phyloP scores from a whole-genome alignment of 2,113 vertebrate genomes.

The Hystrix brachyura region DNA sequence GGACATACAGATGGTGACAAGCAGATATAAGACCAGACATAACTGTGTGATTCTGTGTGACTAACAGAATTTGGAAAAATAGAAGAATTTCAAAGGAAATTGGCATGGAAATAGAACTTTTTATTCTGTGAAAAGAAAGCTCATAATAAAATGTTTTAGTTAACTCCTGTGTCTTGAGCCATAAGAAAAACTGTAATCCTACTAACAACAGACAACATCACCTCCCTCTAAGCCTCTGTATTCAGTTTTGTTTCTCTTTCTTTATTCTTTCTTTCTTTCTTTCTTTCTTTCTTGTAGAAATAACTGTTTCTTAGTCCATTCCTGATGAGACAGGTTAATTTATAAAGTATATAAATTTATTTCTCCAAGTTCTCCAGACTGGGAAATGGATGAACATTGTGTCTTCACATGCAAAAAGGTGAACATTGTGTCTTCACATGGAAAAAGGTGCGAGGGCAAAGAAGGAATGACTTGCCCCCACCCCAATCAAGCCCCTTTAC shows the following conservation, averaged over 20 bases:
- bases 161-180: slow-evolving; percentile 34
- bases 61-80: slow-evolving; percentile 63
- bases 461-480: not conserved
- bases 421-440: not conserved
- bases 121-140: slow-evolving; percentile 33
- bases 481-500: not conserved
- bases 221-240: not conserved
- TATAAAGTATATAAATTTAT: not conserved
- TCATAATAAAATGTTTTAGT: slow-evolving; percentile 49
- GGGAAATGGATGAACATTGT: not conserved
- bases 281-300: not conserved
- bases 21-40: slow-evolving; percentile 76
- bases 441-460: not conserved
- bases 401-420: not conserved
- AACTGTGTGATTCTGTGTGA: slow-evolving; percentile 58
- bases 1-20: slow-evolving; percentile 58
- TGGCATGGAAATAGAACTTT: slow-evolving; percentile 51
- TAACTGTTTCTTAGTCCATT: not conserved
- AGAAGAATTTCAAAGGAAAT: slow-evolving; percentile 49
- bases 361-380: not conserved
- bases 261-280: not conserved
- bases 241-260: not conserved
- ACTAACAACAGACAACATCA: not conserved
- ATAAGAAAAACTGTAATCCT: not conserved
- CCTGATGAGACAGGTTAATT: not conserved